Evolutionary conservation across 2,797 vertebrate genomes (phyloP).

Genomic region (Sebastiscus tertius): DNA sequence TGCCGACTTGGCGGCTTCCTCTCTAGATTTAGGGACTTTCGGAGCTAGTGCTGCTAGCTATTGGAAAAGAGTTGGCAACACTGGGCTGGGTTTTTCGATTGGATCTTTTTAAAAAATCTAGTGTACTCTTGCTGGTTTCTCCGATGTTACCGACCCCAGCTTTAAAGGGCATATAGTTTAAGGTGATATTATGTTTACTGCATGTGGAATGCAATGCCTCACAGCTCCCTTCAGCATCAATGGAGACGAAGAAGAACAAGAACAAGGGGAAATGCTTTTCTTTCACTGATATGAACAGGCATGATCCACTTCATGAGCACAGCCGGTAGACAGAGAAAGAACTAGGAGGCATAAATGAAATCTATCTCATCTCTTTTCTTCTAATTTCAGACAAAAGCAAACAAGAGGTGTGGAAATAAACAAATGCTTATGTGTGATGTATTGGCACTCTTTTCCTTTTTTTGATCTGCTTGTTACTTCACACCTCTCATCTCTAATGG

Average conservation of each 20-base stretch:
- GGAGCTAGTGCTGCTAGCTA: too few species aligned
- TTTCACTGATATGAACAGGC: conserved; percentile 33
- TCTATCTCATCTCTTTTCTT: neutral
- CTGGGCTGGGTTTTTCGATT: neutral
- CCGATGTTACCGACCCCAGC: neutral
- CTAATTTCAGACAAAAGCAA: neutral
- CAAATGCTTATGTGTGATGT: neutral
- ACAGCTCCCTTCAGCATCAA: conserved; percentile 22
- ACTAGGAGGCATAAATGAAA: neutral
- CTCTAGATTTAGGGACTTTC: neutral
- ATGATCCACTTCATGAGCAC: conserved; percentile 32
- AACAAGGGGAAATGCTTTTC: conserved; percentile 28
- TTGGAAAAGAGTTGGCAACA: neutral
- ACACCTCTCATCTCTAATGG: conserved; percentile 29
- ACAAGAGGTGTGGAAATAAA: conserved; percentile 8
- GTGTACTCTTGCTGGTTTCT: neutral
- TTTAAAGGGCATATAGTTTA: neutral
- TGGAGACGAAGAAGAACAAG: conserved; percentile 16
- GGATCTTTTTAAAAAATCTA: neutral
- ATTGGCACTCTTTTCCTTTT: neutral
- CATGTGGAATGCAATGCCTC: neutral
- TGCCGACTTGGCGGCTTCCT: too few species aligned
- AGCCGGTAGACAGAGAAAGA: neutral
- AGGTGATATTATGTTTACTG: conserved; percentile 10
- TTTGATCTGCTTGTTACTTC: conserved; percentile 3